These are phyloP conservation scores for Polydrusus tereticollis DNA, from an alignment of 2,888 invertebrate genomes.

Conservation along the genomic window DNA sequence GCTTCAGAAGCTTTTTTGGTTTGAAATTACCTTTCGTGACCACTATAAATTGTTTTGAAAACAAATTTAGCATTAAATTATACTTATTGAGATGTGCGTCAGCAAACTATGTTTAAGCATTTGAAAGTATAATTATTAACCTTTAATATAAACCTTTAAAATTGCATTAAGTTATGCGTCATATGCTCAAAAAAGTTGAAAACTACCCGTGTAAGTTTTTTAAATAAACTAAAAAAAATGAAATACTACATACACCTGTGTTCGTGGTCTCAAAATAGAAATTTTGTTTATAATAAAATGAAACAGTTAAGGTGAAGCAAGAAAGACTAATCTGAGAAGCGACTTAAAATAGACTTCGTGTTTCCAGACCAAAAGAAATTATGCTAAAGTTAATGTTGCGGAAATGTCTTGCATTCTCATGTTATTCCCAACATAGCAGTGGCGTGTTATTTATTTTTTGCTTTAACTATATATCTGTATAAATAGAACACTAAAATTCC, in stretches of 20 bases:
- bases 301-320: constrained; percentile 37
- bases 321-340: constrained; percentile 21
- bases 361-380: constrained; percentile 40
- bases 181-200: no score
- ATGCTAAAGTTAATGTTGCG: constrained; percentile 34
- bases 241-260: constrained; percentile 41
- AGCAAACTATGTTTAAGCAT: no score
- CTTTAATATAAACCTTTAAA: no score
- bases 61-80: no score
- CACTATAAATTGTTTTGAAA: no score
- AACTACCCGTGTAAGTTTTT: constrained; percentile 17
- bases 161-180: no score
- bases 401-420: constrained; percentile 33
- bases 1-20: no score
- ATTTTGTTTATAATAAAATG: constrained; percentile 41
- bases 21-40: no score
- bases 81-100: no score
- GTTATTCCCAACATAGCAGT: constrained; percentile 25
- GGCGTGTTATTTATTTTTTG: background rate
- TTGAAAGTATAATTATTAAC: no score
- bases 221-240: constrained; percentile 41
- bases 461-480: background rate
- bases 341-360: constrained; percentile 34
- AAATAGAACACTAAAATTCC: background rate
- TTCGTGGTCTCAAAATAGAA: constrained; percentile 27